phyloP scores from a whole-genome alignment of 2,888 invertebrate genomes.

The Miltochrista miniata region DNA sequence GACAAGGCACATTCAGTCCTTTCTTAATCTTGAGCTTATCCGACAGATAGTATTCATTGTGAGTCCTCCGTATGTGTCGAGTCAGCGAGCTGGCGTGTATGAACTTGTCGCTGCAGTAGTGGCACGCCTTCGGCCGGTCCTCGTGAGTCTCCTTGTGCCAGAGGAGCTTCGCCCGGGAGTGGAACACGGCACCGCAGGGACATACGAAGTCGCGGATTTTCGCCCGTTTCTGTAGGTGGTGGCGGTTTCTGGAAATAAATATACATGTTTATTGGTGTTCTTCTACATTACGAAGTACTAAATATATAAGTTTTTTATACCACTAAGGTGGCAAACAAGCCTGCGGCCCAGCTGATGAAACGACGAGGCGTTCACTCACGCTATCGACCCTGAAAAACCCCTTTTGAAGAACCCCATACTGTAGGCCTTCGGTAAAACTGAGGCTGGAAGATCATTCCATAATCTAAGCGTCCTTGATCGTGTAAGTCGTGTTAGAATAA shows the following conservation, averaged over 20 bases:
- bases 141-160: constrained; percentile 96
- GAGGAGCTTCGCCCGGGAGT: constrained; percentile 91
- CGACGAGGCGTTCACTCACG: too few species aligned
- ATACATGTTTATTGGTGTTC: neutral
- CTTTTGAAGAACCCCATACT: too few species aligned
- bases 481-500: too few species aligned
- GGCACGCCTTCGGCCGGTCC: constrained; percentile 91
- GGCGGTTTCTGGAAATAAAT: constrained; percentile 79
- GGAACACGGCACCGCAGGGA: constrained; percentile 91
- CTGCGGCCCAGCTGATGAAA: too few species aligned
- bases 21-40: constrained; percentile 76
- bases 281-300: too few species aligned
- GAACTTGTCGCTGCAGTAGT: constrained; percentile 93
- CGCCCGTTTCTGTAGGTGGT: constrained; percentile 89
- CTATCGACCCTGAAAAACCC: too few species aligned
- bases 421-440: too few species aligned
- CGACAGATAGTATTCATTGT: constrained; percentile 89
- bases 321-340: too few species aligned
- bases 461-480: too few species aligned
- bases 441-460: too few species aligned
- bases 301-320: too few species aligned
- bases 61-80: constrained; percentile 91
- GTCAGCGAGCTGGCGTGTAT: constrained; percentile 92
- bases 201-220: constrained; percentile 88
- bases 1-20: constrained; percentile 88